These are phyloP conservation scores for Aphodius sticticus DNA, from an alignment of 2,888 invertebrate genomes.

Conservation along the genomic window DNA sequence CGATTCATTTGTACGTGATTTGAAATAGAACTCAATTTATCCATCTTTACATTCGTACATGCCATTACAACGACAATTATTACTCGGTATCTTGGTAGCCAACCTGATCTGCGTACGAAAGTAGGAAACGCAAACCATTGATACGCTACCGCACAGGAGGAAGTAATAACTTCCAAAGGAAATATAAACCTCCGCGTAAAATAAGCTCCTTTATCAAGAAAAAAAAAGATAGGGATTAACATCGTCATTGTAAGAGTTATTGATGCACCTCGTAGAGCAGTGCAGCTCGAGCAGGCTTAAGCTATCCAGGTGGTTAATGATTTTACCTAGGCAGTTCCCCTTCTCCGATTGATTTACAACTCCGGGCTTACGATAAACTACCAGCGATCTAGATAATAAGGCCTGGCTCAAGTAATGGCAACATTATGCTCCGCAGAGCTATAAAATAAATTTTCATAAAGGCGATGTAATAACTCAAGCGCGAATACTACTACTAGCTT, in stretches of 20 bases:
- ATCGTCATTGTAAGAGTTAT: not conserved
- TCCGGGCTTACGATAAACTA: not conserved
- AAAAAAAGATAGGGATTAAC: not conserved
- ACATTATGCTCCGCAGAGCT: not conserved
- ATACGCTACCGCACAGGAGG: not conserved
- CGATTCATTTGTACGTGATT: too few relatives aligned
- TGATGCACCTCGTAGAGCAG: not conserved
- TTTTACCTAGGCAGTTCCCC: not conserved
- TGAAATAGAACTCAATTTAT: too few relatives aligned
- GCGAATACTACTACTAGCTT: not conserved
- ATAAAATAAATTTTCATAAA: slow-evolving; percentile 4
- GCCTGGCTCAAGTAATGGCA: not conserved
- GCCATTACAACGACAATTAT: too few relatives aligned
- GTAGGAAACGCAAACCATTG: not conserved
- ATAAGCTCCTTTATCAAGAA: not conserved
- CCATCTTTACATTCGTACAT: too few relatives aligned
- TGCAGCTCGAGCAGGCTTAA: not conserved
- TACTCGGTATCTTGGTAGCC: too few relatives aligned
- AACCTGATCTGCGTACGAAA: not conserved
- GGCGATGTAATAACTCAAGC: not conserved
- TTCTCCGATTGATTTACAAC: not conserved
- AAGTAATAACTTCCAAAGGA: not conserved
- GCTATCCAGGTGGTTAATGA: slow-evolving; percentile 4
- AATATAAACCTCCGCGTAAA: not conserved
- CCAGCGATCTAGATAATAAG: not conserved